Base-by-base conservation (phyloP, 1,140 invertebrate genomes). In the Eurosta solidaginis region DNA sequence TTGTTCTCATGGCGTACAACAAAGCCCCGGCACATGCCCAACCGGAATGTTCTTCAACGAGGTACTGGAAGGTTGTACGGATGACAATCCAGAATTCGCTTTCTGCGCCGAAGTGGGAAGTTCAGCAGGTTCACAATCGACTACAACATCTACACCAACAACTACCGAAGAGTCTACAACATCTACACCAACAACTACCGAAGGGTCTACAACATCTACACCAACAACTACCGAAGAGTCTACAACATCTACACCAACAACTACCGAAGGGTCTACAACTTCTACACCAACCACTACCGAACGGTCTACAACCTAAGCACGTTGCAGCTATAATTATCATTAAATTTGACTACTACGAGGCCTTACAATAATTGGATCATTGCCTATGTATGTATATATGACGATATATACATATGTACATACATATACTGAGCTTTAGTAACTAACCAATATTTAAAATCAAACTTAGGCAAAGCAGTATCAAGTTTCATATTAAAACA, bases 1-100 rank as follows among this genome's bases (percentile, higher is more conserved):
- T 14, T 83, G 82, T 20, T 22, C 74, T 0, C 80, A 83, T 45
- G 82, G 82, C 3, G 80, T 81, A 3, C 36, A 79, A 40, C 7
- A 36, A 12, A 76, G 47, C 3, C 25, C 45, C 14, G 78, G 80
- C 25, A 22, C 9, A 52, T 83, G 82, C 17, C 54, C 80, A 17
- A 20, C 9, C 1, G 63, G 45, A 2, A 76, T 47, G 25, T 83
- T 54, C 63, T 83, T 83, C 59, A 78, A 83, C 50, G 82, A 83
- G 42, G 17, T 44, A 20, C 9, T 6, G 7, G 81, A 78, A 4
- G 59, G 79, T 75, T 73, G 54, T 40, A 47, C 75, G 4, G 6
- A 29, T 14, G 14, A 33, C 33, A 76, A 47, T 45, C 75, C 75
- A 6, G 20, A 52, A 0, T 76, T 29, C 12, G 17, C 5, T 14